phyloP scores from a whole-genome alignment of 1,140 invertebrate species.

The Pemphigus obesinymphae region DNA sequence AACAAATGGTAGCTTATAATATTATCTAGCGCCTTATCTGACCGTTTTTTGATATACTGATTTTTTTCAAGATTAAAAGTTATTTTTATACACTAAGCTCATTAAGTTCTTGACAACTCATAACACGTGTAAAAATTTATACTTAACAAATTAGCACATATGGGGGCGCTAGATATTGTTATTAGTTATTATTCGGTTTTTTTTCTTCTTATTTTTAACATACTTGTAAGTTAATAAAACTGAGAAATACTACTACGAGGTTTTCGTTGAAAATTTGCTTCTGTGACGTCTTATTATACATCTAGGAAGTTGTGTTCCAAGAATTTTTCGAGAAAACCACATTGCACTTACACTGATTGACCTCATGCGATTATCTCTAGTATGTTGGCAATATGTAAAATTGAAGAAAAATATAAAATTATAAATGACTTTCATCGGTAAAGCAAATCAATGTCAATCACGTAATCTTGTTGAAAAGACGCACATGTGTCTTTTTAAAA shows the following conservation, averaged over 20 bases:
- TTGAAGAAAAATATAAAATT: background rate
- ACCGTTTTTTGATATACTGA: no score
- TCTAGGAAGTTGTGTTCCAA: background rate
- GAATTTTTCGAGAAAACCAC: background rate
- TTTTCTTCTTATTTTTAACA: background rate
- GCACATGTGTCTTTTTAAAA: background rate
- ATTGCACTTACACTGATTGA: background rate
- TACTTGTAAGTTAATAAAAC: background rate
- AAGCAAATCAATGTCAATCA: slow-evolving; percentile 32
- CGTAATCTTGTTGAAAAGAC: slow-evolving; percentile 19
- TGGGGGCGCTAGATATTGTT: no score
- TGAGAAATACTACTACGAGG: no score
- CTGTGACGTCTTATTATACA: no score
- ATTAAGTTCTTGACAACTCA: no score
- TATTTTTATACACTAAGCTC: no score
- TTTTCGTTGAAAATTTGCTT: no score
- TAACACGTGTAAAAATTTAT: no score
- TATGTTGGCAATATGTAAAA: background rate
- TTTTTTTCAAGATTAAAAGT: no score
- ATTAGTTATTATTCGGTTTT: background rate
- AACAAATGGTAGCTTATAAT: no score
- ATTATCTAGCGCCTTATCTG: no score
- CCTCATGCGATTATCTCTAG: background rate
- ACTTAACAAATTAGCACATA: no score
- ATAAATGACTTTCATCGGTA: slow-evolving; percentile 4